Percentiles rank a stretch among this genome's conserved stretches.
These are phyloP conservation scores for Tyto alba DNA, from an alignment of 2,113 vertebrate species.

Conservation along the genomic window DNA sequence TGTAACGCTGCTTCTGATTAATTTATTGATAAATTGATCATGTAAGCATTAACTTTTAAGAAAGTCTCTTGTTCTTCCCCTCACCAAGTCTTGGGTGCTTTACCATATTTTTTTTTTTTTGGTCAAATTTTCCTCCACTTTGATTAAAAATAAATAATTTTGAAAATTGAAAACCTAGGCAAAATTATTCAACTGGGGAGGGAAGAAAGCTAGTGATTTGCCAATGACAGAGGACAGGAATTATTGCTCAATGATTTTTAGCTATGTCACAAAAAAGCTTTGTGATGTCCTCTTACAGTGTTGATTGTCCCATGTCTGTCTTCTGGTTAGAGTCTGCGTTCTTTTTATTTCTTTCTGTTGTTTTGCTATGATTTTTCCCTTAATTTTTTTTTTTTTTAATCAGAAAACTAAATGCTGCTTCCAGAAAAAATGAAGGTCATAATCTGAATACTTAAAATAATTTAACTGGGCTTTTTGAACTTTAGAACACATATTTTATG, in stretches of 20 bases:
- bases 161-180: not conserved
- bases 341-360: not conserved
- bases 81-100: not conserved
- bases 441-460: not conserved
- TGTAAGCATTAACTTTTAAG: not conserved
- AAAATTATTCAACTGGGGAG: not conserved
- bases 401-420: not conserved
- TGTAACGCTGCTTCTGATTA: not conserved
- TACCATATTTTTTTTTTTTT: not conserved
- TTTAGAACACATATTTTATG: not conserved
- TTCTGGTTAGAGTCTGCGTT: not conserved
- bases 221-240: not conserved
- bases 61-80: not conserved
- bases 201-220: not conserved
- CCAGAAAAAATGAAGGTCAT: not conserved
- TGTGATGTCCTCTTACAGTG: not conserved
- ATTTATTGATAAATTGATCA: not conserved
- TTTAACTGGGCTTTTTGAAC: not conserved
- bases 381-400: not conserved
- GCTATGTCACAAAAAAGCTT: not conserved
- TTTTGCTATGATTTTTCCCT: not conserved
- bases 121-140: not conserved
- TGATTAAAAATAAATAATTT: not conserved
- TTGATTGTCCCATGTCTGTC: not conserved
- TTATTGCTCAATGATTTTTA: not conserved